Evolutionary conservation across 2,888 invertebrate genomes (phyloP), one percentile per base, ranked within the genome.

Genomic region (Polylopha cassiicola): DNA sequence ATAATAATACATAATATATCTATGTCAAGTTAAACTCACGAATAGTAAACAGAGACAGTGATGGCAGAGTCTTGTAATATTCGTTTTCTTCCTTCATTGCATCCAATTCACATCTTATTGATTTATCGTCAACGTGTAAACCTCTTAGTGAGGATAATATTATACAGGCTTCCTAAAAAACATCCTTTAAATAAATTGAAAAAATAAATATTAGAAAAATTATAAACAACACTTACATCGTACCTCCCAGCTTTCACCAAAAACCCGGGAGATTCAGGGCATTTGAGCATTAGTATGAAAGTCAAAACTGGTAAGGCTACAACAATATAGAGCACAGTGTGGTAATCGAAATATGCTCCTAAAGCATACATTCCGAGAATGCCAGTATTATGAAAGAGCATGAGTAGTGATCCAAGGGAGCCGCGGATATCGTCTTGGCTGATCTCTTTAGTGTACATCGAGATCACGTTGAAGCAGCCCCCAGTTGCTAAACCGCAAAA

Each of bases 261-360:
- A 50, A 63, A 75, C 0, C 72, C 67, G n/a, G 82, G 81, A 2
- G 78, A 74, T 43, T 79, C 77, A 2, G 78, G 79, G 37, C 73
- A 71, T 39, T 59, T 65, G 6, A 68, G 20, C 61, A 80, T 65
- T 9, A 71, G 23, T 2, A 72, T 10, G 1, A 64, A 48, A 5
- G 66, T 65, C 1, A 68, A 2, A 0, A 73, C 36, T 0, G 73
- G 70, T 2, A 75, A 34, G 7, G 55, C 51, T 1, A 73, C 10
- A 2, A 62, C 62, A 0, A 64, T 54, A 57, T 67, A 73, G 2
- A 77, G 20, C 2, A 76, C 61, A 0, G 62, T 61, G 16, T 55
- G 51, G 33, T 78, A 80, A 7, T 65, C 56, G 24, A 75, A 42
- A 39, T 71, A 72, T 0, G 63, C 61, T 21, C 79, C 77, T 51